These are phyloP conservation scores for Eciton burchellii DNA, from an alignment of 1,140 invertebrate genomes.

Conservation along the genomic window DNA sequence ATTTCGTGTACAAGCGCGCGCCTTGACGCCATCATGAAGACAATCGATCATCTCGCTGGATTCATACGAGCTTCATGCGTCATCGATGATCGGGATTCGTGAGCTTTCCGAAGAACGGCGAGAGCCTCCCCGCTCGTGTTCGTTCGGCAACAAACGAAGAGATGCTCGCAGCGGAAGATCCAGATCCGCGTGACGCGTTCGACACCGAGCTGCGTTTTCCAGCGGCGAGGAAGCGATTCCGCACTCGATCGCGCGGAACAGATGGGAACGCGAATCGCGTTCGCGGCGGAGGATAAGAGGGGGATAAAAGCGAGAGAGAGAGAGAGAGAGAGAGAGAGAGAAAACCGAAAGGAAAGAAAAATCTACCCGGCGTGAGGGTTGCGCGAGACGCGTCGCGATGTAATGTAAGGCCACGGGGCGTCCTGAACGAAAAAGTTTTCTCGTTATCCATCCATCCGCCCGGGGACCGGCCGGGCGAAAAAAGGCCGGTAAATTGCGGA, in stretches of 20 bases:
- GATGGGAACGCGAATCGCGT: conserved; percentile 29
- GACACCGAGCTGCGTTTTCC: conserved; percentile 54
- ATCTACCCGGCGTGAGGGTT: conserved; percentile 39
- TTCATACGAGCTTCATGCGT: neutral
- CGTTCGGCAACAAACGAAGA: too few species aligned
- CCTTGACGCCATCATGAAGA: conserved; percentile 1
- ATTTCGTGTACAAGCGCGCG: neutral
- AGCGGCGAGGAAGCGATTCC: conserved; percentile 12
- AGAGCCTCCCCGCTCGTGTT: conserved; percentile 14
- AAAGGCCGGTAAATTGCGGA: conserved; percentile 69
- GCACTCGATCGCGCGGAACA: conserved; percentile 70
- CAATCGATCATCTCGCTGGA: conserved; percentile 39
- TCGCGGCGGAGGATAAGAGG: neutral
- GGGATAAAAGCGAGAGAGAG: conserved; percentile 36
- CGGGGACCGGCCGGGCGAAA: conserved; percentile 60
- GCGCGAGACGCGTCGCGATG: conserved; percentile 60
- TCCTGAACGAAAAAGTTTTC: conserved; percentile 73
- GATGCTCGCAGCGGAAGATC: neutral
- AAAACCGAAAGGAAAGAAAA: too few species aligned
- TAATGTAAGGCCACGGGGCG: conserved; percentile 72
- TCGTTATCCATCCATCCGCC: conserved; percentile 73
- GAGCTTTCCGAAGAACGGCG: neutral
- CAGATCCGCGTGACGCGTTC: conserved; percentile 30
- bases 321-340: conserved; percentile 23
- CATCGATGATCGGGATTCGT: neutral